Evolutionary conservation across 2,797 vertebrate species (phyloP).

Genomic region (Anabacerthia variegaticeps): DNA sequence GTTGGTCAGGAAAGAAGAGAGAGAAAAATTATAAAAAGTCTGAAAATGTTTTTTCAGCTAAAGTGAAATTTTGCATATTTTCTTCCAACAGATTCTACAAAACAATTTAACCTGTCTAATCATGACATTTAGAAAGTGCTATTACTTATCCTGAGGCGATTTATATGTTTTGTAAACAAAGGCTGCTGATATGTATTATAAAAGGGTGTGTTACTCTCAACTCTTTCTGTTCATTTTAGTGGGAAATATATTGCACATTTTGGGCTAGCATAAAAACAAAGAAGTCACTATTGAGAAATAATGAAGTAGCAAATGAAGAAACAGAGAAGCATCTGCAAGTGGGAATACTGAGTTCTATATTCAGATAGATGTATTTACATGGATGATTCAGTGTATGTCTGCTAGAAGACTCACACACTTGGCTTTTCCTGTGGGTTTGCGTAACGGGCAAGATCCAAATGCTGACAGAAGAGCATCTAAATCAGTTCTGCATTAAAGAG

Average conservation of each 20-base stretch:
- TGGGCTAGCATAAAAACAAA: neutral
- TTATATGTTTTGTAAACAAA: neutral
- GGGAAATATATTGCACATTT: neutral
- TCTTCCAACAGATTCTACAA: neutral
- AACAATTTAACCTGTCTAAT: neutral
- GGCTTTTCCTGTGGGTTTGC: neutral
- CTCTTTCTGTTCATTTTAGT: neutral
- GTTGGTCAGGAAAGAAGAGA: neutral
- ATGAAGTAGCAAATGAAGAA: neutral
- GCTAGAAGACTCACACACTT: neutral
- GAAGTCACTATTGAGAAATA: neutral
- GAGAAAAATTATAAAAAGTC: neutral
- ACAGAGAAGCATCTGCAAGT: neutral
- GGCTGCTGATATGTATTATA: neutral
- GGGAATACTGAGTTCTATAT: neutral
- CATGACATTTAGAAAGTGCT: neutral
- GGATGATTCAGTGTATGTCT: neutral
- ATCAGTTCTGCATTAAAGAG: conserved; percentile 11
- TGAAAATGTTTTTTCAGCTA: neutral
- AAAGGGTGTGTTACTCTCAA: neutral
- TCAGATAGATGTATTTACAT: neutral
- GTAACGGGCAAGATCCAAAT: neutral
- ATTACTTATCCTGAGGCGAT: neutral
- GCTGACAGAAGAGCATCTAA: neutral
- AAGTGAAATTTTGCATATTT: neutral